Conservation (phyloP, 2,888 invertebrate species). For the Drosophila neotestacea region DNA sequence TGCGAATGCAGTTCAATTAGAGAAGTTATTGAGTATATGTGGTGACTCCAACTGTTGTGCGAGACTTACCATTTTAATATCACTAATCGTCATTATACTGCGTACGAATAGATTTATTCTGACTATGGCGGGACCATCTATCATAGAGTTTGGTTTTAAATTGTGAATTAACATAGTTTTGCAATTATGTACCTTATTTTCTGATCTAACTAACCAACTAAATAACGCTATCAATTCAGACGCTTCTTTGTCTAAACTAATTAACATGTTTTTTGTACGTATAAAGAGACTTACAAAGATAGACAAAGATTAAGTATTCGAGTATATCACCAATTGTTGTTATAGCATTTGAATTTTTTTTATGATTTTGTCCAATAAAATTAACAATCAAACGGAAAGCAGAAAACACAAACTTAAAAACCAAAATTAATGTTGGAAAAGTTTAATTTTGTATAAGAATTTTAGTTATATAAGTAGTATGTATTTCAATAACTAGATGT, state of each 20-base stretch:
- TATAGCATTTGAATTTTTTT: conserved; percentile 24
- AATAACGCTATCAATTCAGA: conserved; percentile 19
- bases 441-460: conserved; percentile 12
- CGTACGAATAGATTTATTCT: conserved; percentile 99
- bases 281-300: conserved; percentile 47
- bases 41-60: conserved; percentile 41
- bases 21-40: conserved; percentile 3
- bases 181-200: conserved; percentile 46
- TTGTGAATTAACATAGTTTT: conserved; percentile 51
- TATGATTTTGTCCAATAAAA: conserved; percentile 28
- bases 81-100: conserved; percentile 99
- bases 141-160: conserved; percentile 81
- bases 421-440: background rate
- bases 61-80: conserved; percentile 99
- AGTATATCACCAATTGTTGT: conserved; percentile 51
- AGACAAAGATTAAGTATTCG: conserved; percentile 17
- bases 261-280: conserved; percentile 28
- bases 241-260: conserved; percentile 37
- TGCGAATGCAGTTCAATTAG: conserved; percentile 22
- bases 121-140: conserved; percentile 98
- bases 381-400: conserved; percentile 9
- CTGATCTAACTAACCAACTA: conserved; percentile 61
- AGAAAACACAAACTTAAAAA: conserved; percentile 19
- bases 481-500: conserved; percentile 6
- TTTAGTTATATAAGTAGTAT: conserved; percentile 5